Evolutionary conservation across 2,113 vertebrate genomes (phyloP).

Genomic region (Dromaius novaehollandiae): DNA sequence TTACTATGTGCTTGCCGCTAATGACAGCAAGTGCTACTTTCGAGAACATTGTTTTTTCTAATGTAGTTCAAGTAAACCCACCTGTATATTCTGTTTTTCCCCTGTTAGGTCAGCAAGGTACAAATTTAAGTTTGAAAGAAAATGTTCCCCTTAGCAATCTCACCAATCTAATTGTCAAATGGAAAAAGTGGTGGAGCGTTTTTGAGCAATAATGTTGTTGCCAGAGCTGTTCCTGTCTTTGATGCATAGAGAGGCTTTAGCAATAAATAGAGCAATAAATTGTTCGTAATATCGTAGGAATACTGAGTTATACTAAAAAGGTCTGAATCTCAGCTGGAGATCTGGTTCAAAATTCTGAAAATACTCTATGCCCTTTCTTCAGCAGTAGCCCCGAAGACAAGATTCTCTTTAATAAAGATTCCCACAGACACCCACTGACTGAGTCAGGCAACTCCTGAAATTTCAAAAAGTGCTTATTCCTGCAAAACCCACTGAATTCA

Average conservation of each 20-base stretch:
- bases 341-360: neutral
- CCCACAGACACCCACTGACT: neutral
- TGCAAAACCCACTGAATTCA: neutral
- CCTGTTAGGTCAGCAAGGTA: neutral
- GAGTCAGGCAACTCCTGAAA: neutral
- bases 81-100: neutral
- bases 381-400: neutral
- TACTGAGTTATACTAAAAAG: neutral
- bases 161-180: neutral
- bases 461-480: constrained; percentile 1
- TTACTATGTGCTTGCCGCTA: neutral
- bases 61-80: neutral
- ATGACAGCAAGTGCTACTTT: neutral
- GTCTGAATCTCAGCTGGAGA: neutral
- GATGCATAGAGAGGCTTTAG: neutral
- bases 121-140: neutral
- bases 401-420: neutral
- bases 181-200: neutral
- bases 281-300: neutral
- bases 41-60: neutral
- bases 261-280: neutral
- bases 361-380: neutral
- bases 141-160: neutral
- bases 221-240: neutral
- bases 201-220: neutral